These are phyloP conservation scores for Drosophila simulans DNA, from an alignment of 1,140 invertebrate species.

Conservation along the genomic window DNA sequence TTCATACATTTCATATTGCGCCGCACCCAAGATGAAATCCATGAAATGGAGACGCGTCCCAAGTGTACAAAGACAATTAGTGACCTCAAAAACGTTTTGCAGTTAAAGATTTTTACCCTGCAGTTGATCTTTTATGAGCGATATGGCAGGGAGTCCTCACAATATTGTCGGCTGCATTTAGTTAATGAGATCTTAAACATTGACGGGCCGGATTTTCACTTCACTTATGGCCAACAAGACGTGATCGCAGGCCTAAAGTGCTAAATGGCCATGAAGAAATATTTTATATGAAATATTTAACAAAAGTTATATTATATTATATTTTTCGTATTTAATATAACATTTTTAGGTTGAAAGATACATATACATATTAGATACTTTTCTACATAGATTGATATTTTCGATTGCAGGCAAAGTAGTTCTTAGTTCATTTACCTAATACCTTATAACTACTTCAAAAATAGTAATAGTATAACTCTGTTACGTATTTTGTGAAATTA, in stretches of 20 bases:
- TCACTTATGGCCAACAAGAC: slow-evolving; percentile 39
- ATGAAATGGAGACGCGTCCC: slow-evolving; percentile 40
- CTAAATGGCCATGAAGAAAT: background rate
- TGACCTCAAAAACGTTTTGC: slow-evolving; percentile 79
- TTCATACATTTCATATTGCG: slow-evolving; percentile 29
- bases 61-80: slow-evolving; percentile 68
- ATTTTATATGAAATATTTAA: background rate
- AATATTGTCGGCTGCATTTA: slow-evolving; percentile 68
- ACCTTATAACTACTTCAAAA: too few species aligned
- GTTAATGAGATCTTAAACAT: slow-evolving; percentile 67
- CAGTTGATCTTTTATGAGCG: slow-evolving; percentile 59
- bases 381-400: too few species aligned
- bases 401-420: too few species aligned
- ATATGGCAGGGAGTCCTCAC: slow-evolving; percentile 47
- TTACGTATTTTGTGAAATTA: too few species aligned
- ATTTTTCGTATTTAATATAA: too few species aligned
- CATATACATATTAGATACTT: too few species aligned
- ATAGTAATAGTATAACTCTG: too few species aligned
- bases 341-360: too few species aligned
- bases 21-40: slow-evolving; percentile 54
- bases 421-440: too few species aligned
- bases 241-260: slow-evolving; percentile 48
- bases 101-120: slow-evolving; percentile 57
- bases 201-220: slow-evolving; percentile 60
- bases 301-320: too few species aligned